phyloP scores from a whole-genome alignment of 2,797 vertebrate genomes.

The Takifugu rubripes region DNA sequence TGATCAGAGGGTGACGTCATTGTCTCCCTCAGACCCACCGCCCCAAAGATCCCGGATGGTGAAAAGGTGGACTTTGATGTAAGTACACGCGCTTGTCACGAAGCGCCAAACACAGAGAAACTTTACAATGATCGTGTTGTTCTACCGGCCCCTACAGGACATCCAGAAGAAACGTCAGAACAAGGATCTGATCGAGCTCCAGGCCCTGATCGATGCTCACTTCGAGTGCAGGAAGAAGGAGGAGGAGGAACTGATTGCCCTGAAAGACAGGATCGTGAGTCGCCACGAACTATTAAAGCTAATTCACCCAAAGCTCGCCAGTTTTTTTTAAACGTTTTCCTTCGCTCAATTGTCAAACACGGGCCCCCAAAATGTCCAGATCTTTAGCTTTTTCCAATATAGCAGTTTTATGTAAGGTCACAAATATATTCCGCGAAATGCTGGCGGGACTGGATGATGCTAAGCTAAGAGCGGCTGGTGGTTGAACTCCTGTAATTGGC shows the following conservation, averaged over 20 bases:
- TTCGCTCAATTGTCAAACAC: neutral
- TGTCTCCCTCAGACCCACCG: conserved; percentile 77
- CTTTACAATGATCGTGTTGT: neutral
- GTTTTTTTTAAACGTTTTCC: neutral
- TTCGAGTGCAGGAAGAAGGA: conserved; percentile 94
- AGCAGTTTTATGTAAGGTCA: no score
- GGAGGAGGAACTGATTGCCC: conserved; percentile 91
- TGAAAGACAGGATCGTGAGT: conserved; percentile 94
- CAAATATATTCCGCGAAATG: no score
- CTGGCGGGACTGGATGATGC: no score
- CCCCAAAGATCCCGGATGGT: conserved; percentile 95
- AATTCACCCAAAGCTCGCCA: neutral
- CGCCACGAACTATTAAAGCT: neutral
- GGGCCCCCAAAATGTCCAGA: no score
- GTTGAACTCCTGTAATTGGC: no score
- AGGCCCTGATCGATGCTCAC: conserved; percentile 91
- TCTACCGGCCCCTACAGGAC: conserved; percentile 72
- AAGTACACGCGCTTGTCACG: conserved; percentile 61
- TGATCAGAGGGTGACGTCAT: neutral
- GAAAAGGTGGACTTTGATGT: conserved; percentile 99
- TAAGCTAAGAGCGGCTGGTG: no score
- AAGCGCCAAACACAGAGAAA: fast-evolving
- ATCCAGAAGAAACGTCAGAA: conserved; percentile 98
- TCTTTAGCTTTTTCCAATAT: no score
- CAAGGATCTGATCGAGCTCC: conserved; percentile 94